Base-by-base conservation (phyloP, 2,797 vertebrate genomes). In the Cottoperca gobio region DNA sequence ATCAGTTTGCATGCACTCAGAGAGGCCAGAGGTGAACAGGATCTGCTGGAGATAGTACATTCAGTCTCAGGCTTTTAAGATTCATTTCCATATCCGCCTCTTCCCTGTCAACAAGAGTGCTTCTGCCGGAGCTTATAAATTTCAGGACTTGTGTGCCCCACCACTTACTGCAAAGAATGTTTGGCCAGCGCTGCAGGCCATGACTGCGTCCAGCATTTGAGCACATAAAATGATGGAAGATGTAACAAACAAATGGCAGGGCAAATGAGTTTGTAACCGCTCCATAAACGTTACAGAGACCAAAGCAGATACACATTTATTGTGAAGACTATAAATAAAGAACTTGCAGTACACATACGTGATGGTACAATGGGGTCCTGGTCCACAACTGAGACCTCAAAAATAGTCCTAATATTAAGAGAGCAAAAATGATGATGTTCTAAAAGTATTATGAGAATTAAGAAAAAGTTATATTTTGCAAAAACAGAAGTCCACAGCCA, bases 1-100 rank as follows among this genome's bases (percentile, higher is more conserved):
- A 86, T 90, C 81, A 83, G 80, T 86, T 79, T 89, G 61, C 59
- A 77, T 58, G 62, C 68, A 78, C 79, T 89, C 68, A 81, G 59
- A 57, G 33, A 61, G 61, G 46, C 50, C 33, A 82, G 70, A 83
- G 74, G 73, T 78, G 81, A 83, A 72, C 55, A 39, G 26, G 13
- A 65, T 65, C 55, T 54, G 67, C 67, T 52, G 55, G 69, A 82
- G 59, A 76, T 52, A 72, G 62, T 46, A 76, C 75, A 72, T 55
- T 81, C 71, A 81, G 71, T 73, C 37, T 12, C 55, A 70, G 70
- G 80, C 86, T 89, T 92, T 91, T 82, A 84, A 83, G 68, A 79
- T 83, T 86, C 1, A 85, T 90, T 90, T 92, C 73, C 75, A 85
- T 78, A 83, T 68, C 76, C 16, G 5, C 57, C 62, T 68, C 55